Evolutionary conservation across 53 echinoderm and acorn worm genomes (phyloP).

Genomic region (Temnopleurus reevesii): DNA sequence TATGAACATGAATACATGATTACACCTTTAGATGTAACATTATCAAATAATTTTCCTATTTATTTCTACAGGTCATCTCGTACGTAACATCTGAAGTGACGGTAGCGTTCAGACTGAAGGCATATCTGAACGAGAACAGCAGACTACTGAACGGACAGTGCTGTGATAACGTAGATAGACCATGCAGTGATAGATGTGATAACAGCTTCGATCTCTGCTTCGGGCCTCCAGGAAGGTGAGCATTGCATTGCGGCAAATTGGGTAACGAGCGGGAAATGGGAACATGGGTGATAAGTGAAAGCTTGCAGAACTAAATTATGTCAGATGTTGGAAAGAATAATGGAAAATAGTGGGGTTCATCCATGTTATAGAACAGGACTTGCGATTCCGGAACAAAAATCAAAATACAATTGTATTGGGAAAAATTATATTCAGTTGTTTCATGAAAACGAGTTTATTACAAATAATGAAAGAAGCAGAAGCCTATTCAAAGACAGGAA

Average conservation of each 20-base stretch:
- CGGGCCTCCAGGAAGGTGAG: constrained; percentile 51
- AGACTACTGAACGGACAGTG: constrained; percentile 41
- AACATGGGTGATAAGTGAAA: not conserved
- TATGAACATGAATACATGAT: no score
- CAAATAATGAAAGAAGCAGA: no score
- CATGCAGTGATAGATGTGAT: constrained; percentile 49
- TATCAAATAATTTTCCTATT: no score
- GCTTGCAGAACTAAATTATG: not conserved
- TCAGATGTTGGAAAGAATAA: no score
- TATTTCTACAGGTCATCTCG: not conserved
- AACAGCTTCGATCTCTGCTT: constrained; percentile 48
- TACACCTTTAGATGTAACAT: no score
- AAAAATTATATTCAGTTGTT: no score
- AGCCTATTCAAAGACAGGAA: no score
- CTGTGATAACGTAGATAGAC: constrained; percentile 35
- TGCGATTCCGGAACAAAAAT: no score
- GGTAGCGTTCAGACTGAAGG: constrained; percentile 29
- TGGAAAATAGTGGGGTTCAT: no score
- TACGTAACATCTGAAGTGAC: constrained; percentile 30
- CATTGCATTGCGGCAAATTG: not conserved
- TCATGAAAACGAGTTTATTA: no score
- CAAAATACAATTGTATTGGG: no score
- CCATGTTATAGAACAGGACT: no score
- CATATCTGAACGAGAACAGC: constrained; percentile 28
- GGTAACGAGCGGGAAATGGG: not conserved